Base-by-base conservation (phyloP, 2,888 invertebrate genomes). In the Scrobipalpa costella region DNA sequence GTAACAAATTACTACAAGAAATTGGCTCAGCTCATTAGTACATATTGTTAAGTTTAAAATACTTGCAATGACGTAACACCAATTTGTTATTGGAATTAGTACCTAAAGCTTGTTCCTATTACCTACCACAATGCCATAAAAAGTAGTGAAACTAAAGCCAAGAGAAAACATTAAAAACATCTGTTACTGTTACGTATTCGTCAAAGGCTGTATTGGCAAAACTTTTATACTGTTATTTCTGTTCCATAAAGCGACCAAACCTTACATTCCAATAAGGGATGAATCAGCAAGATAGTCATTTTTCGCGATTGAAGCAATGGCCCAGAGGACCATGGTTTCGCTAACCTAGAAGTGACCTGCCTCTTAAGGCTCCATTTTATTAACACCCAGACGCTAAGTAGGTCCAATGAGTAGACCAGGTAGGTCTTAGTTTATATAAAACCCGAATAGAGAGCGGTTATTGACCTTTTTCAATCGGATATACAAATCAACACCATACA, bases 131-230 rank as follows among this genome's bases (percentile, higher is more conserved):
- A n/a, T 44, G 44, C 7, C 15, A 17, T 3, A 52, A 21, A 52
- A 52, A 21, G 9, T 19, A 50, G 3, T 19, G 6, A 19, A 50
- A 19, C 19, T 19, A 50, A 50, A 50, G 3, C 9, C 2, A 19
- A 19, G 19, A 21, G 21, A 19, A 52, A 52, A 52, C 21, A 52
- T 27, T 52, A 2, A 11, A 52, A 52, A 52, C 50, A 52, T 52
- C 50, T 52, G 50, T 52, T 11, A 52, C 50, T 21, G 27, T 1
- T 5, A 13, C 11, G 50, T 50, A 50, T 8, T 19, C 50, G 9
- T 50, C 21, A 50, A 50, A 19, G 50, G 19, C 19, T 52, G 21
- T 52, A 52, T 52, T 52, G 50, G 50, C 9, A 13, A 27, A 52
- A 27, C 50, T 52, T 44, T 52, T 52, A 21, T 13, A 21, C 21